These are phyloP conservation scores for Blera fallax DNA, from an alignment of 2,888 invertebrate species.

Conservation along the genomic window DNA sequence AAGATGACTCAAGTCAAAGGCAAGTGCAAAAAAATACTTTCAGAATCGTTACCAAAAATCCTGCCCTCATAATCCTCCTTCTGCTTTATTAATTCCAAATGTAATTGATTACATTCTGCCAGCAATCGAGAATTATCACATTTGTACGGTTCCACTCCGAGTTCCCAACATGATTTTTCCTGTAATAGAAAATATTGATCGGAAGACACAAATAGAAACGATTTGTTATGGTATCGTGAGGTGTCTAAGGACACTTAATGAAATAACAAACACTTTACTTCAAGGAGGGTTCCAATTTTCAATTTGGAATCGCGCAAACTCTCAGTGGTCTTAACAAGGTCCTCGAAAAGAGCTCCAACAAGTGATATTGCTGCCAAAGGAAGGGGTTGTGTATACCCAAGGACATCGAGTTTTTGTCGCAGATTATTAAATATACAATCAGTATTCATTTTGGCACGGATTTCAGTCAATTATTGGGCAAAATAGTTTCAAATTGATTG, in stretches of 20 bases:
- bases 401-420: constrained; percentile 88
- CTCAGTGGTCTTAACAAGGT: constrained; percentile 93
- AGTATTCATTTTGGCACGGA: constrained; percentile 72
- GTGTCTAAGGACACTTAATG: constrained; percentile 11
- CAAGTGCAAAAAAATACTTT: not conserved
- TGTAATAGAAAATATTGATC: constrained; percentile 78
- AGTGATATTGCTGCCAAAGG: constrained; percentile 90
- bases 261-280: constrained; percentile 81
- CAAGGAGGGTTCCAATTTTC: constrained; percentile 86
- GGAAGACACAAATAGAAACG: constrained; percentile 23
- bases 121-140: constrained; percentile 90
- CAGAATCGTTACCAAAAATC: constrained; percentile 82
- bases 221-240: constrained; percentile 55
- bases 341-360: constrained; percentile 90
- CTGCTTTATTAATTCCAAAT: constrained; percentile 85
- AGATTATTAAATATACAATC: constrained; percentile 79
- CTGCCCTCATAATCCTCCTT: constrained; percentile 86
- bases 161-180: constrained; percentile 87
- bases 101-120: constrained; percentile 88
- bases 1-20: constrained; percentile 44
- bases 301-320: constrained; percentile 92
- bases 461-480: not conserved
- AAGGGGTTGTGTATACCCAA: constrained; percentile 91
- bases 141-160: constrained; percentile 90
- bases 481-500: not conserved